phyloP scores from a whole-genome alignment of 2,888 invertebrate genomes.

The Habroteleia sp. region DNA sequence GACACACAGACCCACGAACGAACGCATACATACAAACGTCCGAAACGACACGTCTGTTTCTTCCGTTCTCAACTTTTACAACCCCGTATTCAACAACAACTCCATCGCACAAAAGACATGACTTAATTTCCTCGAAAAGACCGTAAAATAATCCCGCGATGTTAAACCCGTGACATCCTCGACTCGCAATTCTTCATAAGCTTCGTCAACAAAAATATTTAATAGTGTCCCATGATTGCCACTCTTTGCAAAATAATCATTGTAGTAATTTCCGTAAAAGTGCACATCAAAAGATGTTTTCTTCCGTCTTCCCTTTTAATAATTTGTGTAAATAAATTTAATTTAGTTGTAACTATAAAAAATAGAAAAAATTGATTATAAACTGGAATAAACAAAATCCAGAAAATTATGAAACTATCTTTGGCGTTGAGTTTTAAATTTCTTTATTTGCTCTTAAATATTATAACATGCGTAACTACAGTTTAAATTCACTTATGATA shows the following conservation, averaged over 20 bases:
- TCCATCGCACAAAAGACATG: slow-evolving; percentile 42
- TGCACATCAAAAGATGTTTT: no score
- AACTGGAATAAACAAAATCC: no score
- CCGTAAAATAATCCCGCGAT: slow-evolving; percentile 38
- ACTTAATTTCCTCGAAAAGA: slow-evolving; percentile 46
- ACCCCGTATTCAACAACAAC: slow-evolving; percentile 45
- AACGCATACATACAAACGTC: slow-evolving; percentile 6
- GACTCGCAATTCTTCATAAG: slow-evolving; percentile 20
- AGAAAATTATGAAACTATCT: no score
- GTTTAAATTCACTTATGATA: no score
- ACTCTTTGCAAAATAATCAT: slow-evolving; percentile 17
- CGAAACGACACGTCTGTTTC: slow-evolving; percentile 41
- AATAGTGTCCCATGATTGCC: slow-evolving; percentile 16
- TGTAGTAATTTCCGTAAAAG: slow-evolving; percentile 8
- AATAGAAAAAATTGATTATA: no score
- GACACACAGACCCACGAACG: slow-evolving; percentile 3
- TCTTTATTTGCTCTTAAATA: no score
- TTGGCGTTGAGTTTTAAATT: no score
- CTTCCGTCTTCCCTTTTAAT: no score
- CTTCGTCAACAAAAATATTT: slow-evolving; percentile 19
- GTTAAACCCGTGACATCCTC: slow-evolving; percentile 28
- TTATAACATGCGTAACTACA: no score
- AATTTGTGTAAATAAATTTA: no score
- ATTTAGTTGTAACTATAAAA: no score
- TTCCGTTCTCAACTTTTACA: slow-evolving; percentile 48